Conservation (phyloP, 2,888 invertebrate species). For the Calephelis perditalis region DNA sequence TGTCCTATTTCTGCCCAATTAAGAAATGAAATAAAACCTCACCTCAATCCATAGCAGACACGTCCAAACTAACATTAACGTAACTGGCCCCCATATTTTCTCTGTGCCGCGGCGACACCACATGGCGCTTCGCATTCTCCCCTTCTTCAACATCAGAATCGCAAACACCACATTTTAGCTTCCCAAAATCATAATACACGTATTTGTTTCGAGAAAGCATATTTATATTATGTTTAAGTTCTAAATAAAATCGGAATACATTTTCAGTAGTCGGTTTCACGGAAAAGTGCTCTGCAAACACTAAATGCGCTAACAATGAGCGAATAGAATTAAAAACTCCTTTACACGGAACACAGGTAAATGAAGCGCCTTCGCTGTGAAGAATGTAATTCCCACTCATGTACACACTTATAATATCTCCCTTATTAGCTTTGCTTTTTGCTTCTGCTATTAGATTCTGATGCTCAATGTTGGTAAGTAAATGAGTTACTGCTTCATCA, state of each 20-base stretch:
- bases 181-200: constrained; percentile 60
- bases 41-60: constrained; percentile 59
- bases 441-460: constrained; percentile 48
- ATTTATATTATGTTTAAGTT: constrained; percentile 64
- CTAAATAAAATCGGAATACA: constrained; percentile 66
- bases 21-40: constrained; percentile 1
- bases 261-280: constrained; percentile 53
- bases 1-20: too few species aligned
- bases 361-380: constrained; percentile 56
- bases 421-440: constrained; percentile 43
- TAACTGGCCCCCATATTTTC: constrained; percentile 72
- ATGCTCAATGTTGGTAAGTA: constrained; percentile 51
- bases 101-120: constrained; percentile 57
- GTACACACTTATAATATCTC: constrained; percentile 65
- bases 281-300: constrained; percentile 58
- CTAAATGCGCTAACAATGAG: constrained; percentile 55
- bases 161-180: constrained; percentile 62
- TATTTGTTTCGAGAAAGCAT: constrained; percentile 66
- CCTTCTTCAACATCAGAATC: constrained; percentile 53
- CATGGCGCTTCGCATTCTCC: constrained; percentile 66
- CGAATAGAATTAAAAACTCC: constrained; percentile 59
- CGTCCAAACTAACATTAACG: constrained; percentile 52
- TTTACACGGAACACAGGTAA: constrained; percentile 52
- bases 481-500: constrained; percentile 47
- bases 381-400: constrained; percentile 61